Conservation (phyloP, 2,797 vertebrate species). For the Mormyrops boulengeri region DNA sequence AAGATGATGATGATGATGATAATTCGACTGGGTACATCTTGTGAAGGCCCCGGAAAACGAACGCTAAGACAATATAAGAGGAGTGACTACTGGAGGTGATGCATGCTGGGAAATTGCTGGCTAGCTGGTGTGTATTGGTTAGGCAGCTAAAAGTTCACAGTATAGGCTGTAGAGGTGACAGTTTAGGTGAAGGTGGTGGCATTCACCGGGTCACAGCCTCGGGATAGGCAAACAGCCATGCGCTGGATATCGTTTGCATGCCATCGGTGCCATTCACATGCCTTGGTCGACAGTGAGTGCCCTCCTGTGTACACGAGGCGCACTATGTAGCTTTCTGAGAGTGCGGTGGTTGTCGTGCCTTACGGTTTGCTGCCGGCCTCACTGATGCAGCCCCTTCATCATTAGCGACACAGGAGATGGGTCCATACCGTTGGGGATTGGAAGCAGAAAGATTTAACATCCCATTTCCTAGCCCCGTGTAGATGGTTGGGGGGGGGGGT, state of each 20-base stretch:
- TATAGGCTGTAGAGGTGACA: not conserved
- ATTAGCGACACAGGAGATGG: not conserved
- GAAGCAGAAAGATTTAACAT: not conserved
- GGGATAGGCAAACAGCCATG: not conserved
- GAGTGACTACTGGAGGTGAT: conserved; percentile 3
- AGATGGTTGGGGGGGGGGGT: not conserved
- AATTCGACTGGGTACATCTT: not conserved
- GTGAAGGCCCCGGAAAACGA: not conserved
- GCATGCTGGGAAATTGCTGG: not conserved
- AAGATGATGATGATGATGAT: not conserved
- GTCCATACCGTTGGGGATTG: not conserved
- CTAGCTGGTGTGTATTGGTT: conserved; percentile 14
- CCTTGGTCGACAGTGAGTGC: not conserved
- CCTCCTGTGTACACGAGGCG: not conserved
- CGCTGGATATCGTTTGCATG: not conserved
- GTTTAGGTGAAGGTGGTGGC: not conserved
- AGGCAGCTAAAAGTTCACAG: not conserved
- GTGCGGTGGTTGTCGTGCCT: not conserved
- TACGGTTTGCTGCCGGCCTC: not conserved
- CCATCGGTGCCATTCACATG: not conserved
- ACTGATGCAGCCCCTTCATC: not conserved
- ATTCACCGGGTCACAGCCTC: not conserved
- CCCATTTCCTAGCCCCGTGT: not conserved
- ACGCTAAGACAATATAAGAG: no score
- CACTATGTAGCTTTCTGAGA: not conserved